Evolutionary conservation across 2,113 vertebrate species (phyloP), one percentile per base, ranked within the genome.

Genomic region (Eleginops maclovinus): DNA sequence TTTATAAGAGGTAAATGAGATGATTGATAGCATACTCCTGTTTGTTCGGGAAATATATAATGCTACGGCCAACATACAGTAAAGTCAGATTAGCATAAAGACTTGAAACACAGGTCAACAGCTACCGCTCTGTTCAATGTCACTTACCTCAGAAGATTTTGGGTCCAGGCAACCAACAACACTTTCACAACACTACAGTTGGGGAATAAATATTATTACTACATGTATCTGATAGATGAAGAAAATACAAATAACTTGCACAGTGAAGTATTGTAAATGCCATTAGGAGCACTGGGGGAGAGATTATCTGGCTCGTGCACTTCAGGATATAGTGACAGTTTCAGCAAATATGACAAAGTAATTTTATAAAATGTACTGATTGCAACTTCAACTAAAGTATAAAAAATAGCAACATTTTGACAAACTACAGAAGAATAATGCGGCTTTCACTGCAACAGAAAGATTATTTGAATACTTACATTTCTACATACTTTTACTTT

Each of bases 11-110:
- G 36, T 50, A 19, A 3, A 47, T 59, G 26, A 22, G 9, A 36
- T 36, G 43, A 58, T 19, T 10, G 24, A 54, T 4, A 9, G 4
- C 15, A 54, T 12, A 19, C 21, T 31, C 7, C 47, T 16, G 9
- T 36, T 71, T 40, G n/a, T 36, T 36, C 31, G 31, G 5, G 5
- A 36, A 12, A 16, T 9, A 21, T 28, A 31, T 58, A 24, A 46
- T 21, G 22, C 17, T 36, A 68, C n/a, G 17, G 28, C 49, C 19
- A 67, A 36, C 3, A 71, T 24, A 17, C 3, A 2, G 28, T 51
- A 51, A 72, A 31, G 31, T 16, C 19, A 41, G 14, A 28, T 62
- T 53, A 72, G 58, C 31, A 50, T 15, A 40, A 60, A 56, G 22
- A 13, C 51, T 46, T 17, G 12, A 46, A 70, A 58, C 17, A 15